These are phyloP conservation scores for Scomber colias DNA, from an alignment of 2,113 vertebrate genomes.

Conservation along the genomic window DNA sequence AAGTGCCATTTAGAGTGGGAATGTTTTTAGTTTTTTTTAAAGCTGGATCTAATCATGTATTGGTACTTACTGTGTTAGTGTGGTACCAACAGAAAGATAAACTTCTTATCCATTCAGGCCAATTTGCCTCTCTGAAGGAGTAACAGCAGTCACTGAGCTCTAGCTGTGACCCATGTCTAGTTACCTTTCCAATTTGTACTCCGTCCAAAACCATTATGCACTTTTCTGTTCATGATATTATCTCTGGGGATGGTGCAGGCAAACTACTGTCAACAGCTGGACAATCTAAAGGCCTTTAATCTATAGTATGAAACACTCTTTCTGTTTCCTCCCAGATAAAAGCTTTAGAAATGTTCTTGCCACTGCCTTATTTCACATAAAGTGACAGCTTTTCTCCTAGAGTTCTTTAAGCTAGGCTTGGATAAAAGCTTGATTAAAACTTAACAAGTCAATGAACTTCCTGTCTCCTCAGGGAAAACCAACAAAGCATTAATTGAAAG, in stretches of 20 bases:
- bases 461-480: constrained; percentile 16
- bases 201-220: constrained; percentile 31
- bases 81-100: constrained; percentile 36
- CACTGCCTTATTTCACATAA: constrained; percentile 8
- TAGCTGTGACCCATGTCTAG: constrained; percentile 47
- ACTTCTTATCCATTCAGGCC: constrained; percentile 47
- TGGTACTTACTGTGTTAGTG: constrained; percentile 19
- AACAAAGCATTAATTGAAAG: constrained; percentile 45
- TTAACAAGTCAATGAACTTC: constrained; percentile 39
- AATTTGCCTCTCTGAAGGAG: constrained; percentile 55
- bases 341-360: constrained; percentile 3
- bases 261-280: constrained; percentile 30
- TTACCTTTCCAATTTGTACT: constrained; percentile 54
- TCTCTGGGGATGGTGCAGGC: constrained; percentile 32
- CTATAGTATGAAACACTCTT: constrained; percentile 6
- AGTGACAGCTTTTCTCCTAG: background rate
- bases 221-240: constrained; percentile 32
- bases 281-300: constrained; percentile 18
- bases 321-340: constrained; percentile 35
- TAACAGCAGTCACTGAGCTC: constrained; percentile 31
- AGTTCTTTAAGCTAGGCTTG: constrained; percentile 12
- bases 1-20: constrained; percentile 32
- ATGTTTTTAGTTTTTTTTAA: constrained; percentile 22
- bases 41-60: constrained; percentile 50
- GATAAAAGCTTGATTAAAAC: constrained; percentile 58